phyloP scores from a whole-genome alignment of 2,113 vertebrate species.

The Eubucco bourcierii region DNA sequence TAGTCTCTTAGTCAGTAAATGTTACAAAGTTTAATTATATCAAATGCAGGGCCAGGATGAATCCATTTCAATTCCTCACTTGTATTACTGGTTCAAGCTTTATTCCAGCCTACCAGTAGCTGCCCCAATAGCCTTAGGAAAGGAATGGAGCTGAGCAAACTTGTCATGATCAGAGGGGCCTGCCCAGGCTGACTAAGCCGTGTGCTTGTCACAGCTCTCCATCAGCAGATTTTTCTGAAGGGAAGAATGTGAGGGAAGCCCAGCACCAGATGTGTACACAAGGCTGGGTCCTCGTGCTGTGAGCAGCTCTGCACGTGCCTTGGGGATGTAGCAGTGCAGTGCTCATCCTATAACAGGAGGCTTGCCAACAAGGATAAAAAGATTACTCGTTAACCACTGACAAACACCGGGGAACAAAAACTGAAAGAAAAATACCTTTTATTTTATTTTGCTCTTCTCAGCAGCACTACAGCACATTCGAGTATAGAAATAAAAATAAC shows the following conservation, averaged over 20 bases:
- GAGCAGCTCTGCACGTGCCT: background rate
- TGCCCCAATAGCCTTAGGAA: background rate
- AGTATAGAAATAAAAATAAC: background rate
- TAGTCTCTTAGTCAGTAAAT: background rate
- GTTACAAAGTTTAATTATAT: background rate
- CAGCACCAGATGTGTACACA: background rate
- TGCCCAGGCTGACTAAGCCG: rapidly evolving
- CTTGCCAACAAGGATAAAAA: background rate
- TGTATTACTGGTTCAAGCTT: background rate
- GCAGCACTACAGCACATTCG: background rate
- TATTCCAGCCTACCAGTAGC: background rate
- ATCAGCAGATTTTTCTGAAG: background rate
- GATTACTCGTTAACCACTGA: conserved; percentile 19
- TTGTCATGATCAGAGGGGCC: background rate
- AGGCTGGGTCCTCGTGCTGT: background rate
- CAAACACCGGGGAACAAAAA: background rate
- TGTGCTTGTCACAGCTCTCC: background rate
- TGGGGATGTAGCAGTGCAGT: too few relatives aligned
- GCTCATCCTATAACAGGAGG: background rate
- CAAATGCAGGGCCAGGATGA: background rate
- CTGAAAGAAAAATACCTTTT: background rate
- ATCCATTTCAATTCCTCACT: background rate
- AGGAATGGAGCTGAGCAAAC: background rate
- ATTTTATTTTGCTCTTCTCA: background rate
- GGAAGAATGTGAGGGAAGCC: background rate